These are phyloP conservation scores for Perizoma affinitatum DNA, from an alignment of 2,888 invertebrate genomes.

Conservation along the genomic window DNA sequence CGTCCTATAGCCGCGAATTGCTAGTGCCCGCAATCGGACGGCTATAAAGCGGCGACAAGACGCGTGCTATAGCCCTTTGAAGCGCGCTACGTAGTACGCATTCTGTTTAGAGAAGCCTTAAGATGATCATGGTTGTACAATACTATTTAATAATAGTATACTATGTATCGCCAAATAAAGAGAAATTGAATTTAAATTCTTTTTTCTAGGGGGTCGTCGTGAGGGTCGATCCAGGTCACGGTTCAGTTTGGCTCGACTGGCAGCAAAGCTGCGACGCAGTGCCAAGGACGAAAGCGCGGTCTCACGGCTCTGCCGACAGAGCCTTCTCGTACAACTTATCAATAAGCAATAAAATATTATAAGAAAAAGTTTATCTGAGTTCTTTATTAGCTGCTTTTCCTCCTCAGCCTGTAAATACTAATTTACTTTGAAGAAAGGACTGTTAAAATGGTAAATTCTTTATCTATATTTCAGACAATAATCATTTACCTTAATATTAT, in stretches of 20 bases:
- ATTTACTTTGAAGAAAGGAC: too few relatives aligned
- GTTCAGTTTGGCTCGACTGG: slow-evolving; percentile 74
- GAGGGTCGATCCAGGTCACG: slow-evolving; percentile 59
- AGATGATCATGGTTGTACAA: too few relatives aligned
- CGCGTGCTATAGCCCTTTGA: too few relatives aligned
- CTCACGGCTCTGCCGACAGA: slow-evolving; percentile 89
- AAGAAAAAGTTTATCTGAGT: slow-evolving; percentile 8
- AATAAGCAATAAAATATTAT: slow-evolving; percentile 61
- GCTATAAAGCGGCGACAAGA: too few relatives aligned
- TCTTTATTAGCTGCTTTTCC: slow-evolving; percentile 25
- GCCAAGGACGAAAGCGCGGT: slow-evolving; percentile 84
- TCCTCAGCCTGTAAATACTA: background rate
- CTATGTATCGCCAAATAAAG: background rate
- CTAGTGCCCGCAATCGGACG: too few relatives aligned
- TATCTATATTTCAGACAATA: too few relatives aligned
- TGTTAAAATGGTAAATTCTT: too few relatives aligned
- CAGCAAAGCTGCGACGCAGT: slow-evolving; percentile 65
- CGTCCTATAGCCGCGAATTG: too few relatives aligned
- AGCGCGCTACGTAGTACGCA: too few relatives aligned
- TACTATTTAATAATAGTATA: too few relatives aligned
- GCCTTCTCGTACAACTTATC: slow-evolving; percentile 85
- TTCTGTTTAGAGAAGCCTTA: too few relatives aligned
- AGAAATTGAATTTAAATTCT: background rate
- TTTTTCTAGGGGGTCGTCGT: slow-evolving; percentile 47
- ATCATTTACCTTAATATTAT: too few relatives aligned